Conservation (phyloP, 2,113 vertebrate species). For the Cyanocitta stelleri region DNA sequence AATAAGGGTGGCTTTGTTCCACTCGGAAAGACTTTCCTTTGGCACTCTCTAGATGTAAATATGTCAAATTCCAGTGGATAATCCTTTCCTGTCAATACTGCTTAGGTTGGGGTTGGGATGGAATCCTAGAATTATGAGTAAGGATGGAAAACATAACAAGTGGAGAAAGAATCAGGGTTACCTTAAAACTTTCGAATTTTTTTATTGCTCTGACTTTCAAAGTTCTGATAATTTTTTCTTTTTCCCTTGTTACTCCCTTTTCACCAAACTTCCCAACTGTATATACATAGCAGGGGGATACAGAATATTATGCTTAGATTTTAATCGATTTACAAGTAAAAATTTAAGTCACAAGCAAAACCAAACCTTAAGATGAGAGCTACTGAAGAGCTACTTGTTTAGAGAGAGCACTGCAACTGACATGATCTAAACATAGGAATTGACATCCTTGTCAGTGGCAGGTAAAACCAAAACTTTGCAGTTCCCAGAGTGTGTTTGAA, state of each 20-base stretch:
- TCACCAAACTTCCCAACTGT: neutral
- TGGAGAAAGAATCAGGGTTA: neutral
- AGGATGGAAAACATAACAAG: conserved; percentile 53
- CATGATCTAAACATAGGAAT: neutral
- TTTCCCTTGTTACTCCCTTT: neutral
- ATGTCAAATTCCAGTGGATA: conserved; percentile 52
- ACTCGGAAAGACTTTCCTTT: conserved; percentile 18
- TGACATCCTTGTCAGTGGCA: neutral
- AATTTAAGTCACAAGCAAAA: neutral
- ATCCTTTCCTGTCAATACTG: conserved; percentile 46
- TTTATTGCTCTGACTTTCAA: neutral
- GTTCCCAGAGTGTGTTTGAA: neutral
- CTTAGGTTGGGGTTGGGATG: conserved; percentile 12
- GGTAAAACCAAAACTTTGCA: neutral
- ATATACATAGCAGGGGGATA: neutral
- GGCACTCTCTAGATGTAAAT: conserved; percentile 23
- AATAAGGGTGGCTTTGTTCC: conserved; percentile 10
- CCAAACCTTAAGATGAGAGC: neutral
- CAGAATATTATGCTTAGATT: neutral
- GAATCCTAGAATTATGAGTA: conserved; percentile 35
- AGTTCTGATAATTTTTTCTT: neutral
- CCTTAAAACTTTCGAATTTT: neutral
- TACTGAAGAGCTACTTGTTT: neutral
- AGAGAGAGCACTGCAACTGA: neutral
- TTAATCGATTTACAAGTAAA: neutral